phyloP scores from a whole-genome alignment of 2,888 invertebrate genomes.

The Tachina lurida region DNA sequence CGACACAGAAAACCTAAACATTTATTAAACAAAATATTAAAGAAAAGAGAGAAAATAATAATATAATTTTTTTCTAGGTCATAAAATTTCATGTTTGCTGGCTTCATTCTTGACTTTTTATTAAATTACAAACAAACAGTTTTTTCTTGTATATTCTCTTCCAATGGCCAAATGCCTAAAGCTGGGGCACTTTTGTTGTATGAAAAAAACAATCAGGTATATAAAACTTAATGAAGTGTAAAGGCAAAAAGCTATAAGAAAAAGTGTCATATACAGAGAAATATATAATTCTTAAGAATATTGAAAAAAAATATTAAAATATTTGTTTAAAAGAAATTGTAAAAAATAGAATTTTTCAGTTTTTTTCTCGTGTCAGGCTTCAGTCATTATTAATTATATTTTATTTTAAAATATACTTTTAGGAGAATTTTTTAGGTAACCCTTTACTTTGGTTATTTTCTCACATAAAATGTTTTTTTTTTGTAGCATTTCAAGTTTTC shows the following conservation, averaged over 20 bases:
- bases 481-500: not conserved
- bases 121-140: constrained; percentile 23
- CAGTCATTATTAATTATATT: not conserved
- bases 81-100: constrained; percentile 62
- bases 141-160: not conserved
- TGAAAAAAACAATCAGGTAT: constrained; percentile 18
- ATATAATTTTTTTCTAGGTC: constrained; percentile 59
- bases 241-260: not conserved
- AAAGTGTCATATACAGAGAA: not conserved
- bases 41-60: constrained; percentile 7
- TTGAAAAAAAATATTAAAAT: not conserved
- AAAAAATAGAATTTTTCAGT: not conserved
- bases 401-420: constrained; percentile 1
- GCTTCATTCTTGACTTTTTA: constrained; percentile 14
- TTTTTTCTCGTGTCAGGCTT: not conserved
- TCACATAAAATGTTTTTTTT: constrained; percentile 21
- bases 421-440: constrained; percentile 25
- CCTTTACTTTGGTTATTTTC: constrained; percentile 14
- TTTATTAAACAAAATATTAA: constrained; percentile 22
- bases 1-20: constrained; percentile 18
- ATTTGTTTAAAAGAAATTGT: not conserved
- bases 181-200: not conserved
- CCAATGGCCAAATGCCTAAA: constrained; percentile 1
- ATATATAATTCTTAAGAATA: constrained; percentile 7
- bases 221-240: constrained; percentile 68